These are phyloP conservation scores for Drosophila nigritarsus DNA, from an alignment of 2,888 invertebrate species.

Conservation along the genomic window DNA sequence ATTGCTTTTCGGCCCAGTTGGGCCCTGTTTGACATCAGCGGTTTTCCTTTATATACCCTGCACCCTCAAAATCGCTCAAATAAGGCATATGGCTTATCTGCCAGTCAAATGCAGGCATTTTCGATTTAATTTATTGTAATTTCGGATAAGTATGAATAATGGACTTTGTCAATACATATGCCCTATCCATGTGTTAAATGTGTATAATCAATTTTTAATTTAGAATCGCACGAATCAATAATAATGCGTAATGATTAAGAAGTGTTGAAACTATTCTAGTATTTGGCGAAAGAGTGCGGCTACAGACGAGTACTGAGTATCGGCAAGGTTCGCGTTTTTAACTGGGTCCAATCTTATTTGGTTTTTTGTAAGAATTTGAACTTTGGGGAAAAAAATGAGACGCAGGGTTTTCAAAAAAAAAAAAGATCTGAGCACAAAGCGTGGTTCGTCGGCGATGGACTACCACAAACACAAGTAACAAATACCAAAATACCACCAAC, in stretches of 20 bases:
- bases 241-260: not conserved
- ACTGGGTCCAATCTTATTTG: not conserved
- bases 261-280: not conserved
- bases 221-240: too few species aligned
- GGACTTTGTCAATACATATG: not conserved
- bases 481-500: not conserved
- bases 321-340: not conserved
- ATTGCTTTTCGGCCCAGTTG: constrained; percentile 37
- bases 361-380: constrained; percentile 41
- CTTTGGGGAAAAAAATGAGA: constrained; percentile 29
- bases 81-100: not conserved
- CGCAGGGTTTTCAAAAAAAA: not conserved
- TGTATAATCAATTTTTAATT: not conserved
- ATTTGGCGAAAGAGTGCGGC: not conserved
- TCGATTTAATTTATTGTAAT: not conserved
- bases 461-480: constrained; percentile 8
- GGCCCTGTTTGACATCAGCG: constrained; percentile 48
- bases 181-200: not conserved
- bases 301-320: constrained; percentile 1
- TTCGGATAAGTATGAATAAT: not conserved
- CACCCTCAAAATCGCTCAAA: not conserved
- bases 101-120: not conserved
- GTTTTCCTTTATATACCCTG: constrained; percentile 19
- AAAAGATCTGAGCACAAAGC: constrained; percentile 36
- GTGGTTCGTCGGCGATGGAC: constrained; percentile 9